phyloP scores from a whole-genome alignment of 2,797 vertebrate genomes.

The Gastrophryne carolinensis region DNA sequence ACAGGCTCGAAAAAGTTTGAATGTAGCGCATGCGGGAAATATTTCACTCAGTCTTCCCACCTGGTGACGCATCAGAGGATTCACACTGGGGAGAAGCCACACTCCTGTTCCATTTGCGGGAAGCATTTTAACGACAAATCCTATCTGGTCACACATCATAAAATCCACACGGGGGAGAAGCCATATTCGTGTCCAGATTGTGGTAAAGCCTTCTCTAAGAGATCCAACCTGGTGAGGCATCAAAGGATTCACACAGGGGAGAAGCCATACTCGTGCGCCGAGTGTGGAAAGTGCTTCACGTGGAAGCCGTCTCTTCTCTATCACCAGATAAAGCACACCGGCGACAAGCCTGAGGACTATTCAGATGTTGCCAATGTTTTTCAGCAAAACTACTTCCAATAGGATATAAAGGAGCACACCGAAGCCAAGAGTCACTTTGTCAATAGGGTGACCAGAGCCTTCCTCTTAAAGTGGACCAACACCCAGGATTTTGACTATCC shows the following conservation, averaged over 20 bases:
- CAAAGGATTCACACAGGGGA: constrained; percentile 60
- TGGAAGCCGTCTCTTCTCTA: constrained; percentile 61
- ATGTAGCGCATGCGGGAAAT: constrained; percentile 29
- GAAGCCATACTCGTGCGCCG: constrained; percentile 57
- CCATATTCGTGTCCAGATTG: constrained; percentile 59
- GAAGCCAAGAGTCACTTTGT: neutral
- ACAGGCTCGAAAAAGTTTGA: constrained; percentile 42
- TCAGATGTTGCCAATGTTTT: neutral
- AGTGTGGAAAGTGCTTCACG: constrained; percentile 60
- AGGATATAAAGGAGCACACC: neutral
- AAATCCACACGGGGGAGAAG: constrained; percentile 52
- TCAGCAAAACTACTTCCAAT: neutral
- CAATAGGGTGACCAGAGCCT: no score
- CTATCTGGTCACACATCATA: neutral
- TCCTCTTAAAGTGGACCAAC: no score
- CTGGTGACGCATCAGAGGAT: neutral
- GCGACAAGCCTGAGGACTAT: constrained; percentile 61
- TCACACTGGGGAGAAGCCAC: constrained; percentile 5
- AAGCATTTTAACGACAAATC: neutral
- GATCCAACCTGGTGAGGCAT: constrained; percentile 61
- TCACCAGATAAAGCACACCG: constrained; percentile 59
- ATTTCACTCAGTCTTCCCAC: constrained; percentile 15
- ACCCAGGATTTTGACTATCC: no score
- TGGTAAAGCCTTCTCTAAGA: constrained; percentile 60
- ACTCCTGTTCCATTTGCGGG: neutral